These are phyloP conservation scores for Nephrotoma guestfalica DNA, from an alignment of 2,888 invertebrate genomes.

Conservation along the genomic window DNA sequence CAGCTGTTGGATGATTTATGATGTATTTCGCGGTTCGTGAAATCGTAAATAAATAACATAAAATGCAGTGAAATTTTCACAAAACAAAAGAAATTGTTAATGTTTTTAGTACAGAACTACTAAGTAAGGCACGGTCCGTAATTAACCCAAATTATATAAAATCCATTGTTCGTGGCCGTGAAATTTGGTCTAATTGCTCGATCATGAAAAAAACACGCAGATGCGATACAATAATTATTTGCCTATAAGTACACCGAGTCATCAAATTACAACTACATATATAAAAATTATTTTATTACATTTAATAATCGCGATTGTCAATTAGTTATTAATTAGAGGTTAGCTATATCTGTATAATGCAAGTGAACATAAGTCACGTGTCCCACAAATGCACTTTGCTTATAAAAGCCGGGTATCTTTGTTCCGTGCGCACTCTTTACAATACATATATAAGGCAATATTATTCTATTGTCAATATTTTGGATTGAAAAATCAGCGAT, in stretches of 20 bases:
- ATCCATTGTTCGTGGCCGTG: neutral
- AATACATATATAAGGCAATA: neutral
- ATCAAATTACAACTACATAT: no score
- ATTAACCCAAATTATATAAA: neutral
- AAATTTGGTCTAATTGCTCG: neutral
- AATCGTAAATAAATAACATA: neutral
- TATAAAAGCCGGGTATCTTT: no score
- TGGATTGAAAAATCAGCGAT: neutral
- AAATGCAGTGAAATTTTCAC: neutral
- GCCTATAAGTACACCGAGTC: no score
- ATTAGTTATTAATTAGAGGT: no score
- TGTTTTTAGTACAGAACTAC: neutral
- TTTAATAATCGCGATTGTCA: no score
- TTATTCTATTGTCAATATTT: no score
- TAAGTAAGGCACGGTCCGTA: neutral
- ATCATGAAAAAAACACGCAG: no score
- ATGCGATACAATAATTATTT: no score
- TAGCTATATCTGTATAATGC: no score
- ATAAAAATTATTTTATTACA: no score
- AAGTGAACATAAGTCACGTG: no score
- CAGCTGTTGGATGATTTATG: neutral
- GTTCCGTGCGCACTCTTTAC: neutral
- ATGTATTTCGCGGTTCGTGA: neutral
- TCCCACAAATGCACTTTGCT: no score
- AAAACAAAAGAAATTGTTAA: neutral